A percentile compares a stretch with the other conserved stretches of the same genome.
These are phyloP conservation scores for Romanogobio albipinnatus DNA, from an alignment of 2,113 vertebrate species.

Conservation along the genomic window DNA sequence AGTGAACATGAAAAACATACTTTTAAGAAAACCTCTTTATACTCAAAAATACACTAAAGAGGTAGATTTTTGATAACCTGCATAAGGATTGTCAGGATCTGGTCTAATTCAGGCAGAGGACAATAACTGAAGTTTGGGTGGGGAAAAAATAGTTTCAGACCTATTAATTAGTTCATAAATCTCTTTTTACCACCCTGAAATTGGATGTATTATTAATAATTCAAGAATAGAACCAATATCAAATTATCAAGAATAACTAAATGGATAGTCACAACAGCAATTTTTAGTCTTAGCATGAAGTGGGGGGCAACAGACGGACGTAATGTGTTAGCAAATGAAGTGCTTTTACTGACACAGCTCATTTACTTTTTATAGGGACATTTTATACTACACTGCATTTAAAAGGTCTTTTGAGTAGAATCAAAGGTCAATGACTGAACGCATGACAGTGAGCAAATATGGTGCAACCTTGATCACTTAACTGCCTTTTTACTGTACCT, in stretches of 20 bases:
- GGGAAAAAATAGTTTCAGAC: background rate
- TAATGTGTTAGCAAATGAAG: background rate
- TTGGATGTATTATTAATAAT: background rate
- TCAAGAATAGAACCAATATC: background rate
- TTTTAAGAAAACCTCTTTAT: background rate
- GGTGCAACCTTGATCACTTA: background rate
- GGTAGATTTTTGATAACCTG: background rate
- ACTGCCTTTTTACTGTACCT: background rate
- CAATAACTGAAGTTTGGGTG: background rate
- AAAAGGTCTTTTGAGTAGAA: background rate
- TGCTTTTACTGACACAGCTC: background rate
- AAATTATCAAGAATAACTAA: background rate
- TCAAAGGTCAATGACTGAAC: conserved; percentile 19
- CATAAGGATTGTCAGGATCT: background rate
- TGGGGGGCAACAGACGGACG: background rate
- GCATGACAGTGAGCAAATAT: background rate
- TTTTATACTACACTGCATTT: background rate
- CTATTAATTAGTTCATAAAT: background rate
- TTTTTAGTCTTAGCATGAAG: background rate
- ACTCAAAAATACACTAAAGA: background rate
- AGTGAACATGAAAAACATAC: background rate
- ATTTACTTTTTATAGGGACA: background rate
- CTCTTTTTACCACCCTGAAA: background rate
- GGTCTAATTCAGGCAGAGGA: background rate
- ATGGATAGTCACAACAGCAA: background rate